These are phyloP conservation scores for Drosophila emarginata DNA, from an alignment of 2,888 invertebrate genomes.

Conservation along the genomic window DNA sequence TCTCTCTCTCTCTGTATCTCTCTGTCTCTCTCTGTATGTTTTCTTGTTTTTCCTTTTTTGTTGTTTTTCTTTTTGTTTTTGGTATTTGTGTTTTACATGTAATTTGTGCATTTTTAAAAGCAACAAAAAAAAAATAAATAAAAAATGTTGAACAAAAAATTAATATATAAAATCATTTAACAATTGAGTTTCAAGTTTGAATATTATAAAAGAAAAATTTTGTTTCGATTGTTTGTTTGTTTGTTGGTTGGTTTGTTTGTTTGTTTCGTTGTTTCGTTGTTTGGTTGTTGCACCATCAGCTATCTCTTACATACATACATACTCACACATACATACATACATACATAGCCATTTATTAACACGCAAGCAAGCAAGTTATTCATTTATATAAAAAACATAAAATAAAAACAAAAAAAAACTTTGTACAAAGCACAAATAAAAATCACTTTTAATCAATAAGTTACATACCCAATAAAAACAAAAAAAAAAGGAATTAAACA, in stretches of 20 bases:
- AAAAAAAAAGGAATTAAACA: not conserved
- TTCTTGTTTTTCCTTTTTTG: conserved; percentile 8
- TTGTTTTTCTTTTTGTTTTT: conserved; percentile 8
- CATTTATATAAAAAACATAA: conserved; percentile 6
- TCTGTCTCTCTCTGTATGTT: conserved; percentile 19
- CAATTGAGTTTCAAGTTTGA: conserved; percentile 32
- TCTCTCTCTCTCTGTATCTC: conserved; percentile 11
- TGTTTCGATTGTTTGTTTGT: conserved; percentile 34
- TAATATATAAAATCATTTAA: conserved; percentile 28
- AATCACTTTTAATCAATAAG: conserved; percentile 9
- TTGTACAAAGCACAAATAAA: conserved; percentile 29
- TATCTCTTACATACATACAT: conserved; percentile 19
- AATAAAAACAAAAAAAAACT: conserved; percentile 14
- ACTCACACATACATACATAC: not conserved
- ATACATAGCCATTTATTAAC: conserved; percentile 15
- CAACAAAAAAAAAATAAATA: not conserved
- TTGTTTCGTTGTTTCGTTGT: conserved; percentile 38
- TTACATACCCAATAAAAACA: not conserved
- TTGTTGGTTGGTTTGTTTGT: conserved; percentile 42
- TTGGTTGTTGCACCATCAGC: conserved; percentile 50
- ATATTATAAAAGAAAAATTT: conserved; percentile 18
- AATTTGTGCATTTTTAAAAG: not conserved
- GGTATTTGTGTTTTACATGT: conserved; percentile 10
- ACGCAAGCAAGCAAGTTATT: not conserved
- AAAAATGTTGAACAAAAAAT: too few species aligned